These are phyloP conservation scores for Aleadryas rufinucha DNA, from an alignment of 2,113 vertebrate species.

Conservation along the genomic window DNA sequence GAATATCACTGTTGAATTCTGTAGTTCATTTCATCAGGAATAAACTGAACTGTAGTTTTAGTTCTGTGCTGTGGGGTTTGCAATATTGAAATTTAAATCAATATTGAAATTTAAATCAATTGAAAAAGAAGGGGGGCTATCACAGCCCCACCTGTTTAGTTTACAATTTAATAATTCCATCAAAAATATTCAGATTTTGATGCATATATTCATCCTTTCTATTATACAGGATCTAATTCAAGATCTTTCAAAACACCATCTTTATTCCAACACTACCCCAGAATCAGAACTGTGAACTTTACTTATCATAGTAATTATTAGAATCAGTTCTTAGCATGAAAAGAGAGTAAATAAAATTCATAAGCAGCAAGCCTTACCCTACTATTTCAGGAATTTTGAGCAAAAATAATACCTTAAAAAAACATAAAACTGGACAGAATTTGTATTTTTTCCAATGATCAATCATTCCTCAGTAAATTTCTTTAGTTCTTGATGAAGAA, in stretches of 20 bases:
- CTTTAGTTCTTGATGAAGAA: neutral
- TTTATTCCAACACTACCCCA: neutral
- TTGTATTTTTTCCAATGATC: neutral
- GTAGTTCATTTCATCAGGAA: neutral
- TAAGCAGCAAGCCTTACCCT: neutral
- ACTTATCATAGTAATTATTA: neutral
- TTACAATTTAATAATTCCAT: neutral
- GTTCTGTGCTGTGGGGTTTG: neutral
- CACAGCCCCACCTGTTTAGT: neutral
- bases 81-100: neutral
- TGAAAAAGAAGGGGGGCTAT: neutral
- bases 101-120: neutral
- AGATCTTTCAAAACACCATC: neutral
- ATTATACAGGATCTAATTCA: neutral
- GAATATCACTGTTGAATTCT: neutral
- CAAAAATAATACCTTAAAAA: neutral
- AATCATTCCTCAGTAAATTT: neutral
- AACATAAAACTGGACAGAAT: neutral
- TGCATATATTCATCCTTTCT: neutral
- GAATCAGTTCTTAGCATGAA: neutral
- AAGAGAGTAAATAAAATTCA: neutral
- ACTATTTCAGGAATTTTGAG: neutral
- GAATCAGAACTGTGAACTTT: neutral
- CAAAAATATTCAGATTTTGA: neutral
- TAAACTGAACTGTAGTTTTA: neutral